Base-by-base conservation (phyloP, 1,140 invertebrate species). In the Bombyx mandarina region DNA sequence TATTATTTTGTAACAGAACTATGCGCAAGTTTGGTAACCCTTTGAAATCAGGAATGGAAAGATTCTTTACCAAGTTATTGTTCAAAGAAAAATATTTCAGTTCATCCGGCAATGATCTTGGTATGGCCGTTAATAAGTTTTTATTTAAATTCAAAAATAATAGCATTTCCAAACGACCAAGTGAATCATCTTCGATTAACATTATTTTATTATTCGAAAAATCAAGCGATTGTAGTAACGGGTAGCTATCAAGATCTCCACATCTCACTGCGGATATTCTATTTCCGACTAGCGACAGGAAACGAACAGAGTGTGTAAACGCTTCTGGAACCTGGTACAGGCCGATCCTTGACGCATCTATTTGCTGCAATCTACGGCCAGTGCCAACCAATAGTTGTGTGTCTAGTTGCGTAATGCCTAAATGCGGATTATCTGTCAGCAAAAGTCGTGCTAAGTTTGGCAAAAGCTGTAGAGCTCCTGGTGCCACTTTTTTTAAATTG, bases 231-330 rank as follows among this genome's bases (percentile, higher is more conserved):
- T 93, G 93, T 8, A 98, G 79, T 12, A 96, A 82, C 0, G 96
- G 96, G 77, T 97, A 97, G 63, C 95, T 96, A 70, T 96, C 95
- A 57, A 98, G 89, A 69, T 97, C 95, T n/a, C 95, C 94, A 66
- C 94, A 92, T 47, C 91, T 90, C 12, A 98, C 92, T 0, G 90
- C 86, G 53, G 89, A 90, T 49, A 96, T 90, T 62, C 89, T 86
- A 69, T 98, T 98, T 10, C 93, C 92, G 1, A 93, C 90, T 0
- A 97, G 81, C 43, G 93, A 91, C 22, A 98, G 87, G 59, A 94
- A 93, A 26, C 94, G 88, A 12, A 98, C 93, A 1, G 95, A 96
- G 73, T 93, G 92, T 7, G 96, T 96, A 52, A 98, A 88, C 48
- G 94, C 93, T 52, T 93, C 93, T 1, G 96, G 96, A 22, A 98